Conservation (phyloP, 2,797 vertebrate species). For the Schizopygopsis pylzovi region DNA sequence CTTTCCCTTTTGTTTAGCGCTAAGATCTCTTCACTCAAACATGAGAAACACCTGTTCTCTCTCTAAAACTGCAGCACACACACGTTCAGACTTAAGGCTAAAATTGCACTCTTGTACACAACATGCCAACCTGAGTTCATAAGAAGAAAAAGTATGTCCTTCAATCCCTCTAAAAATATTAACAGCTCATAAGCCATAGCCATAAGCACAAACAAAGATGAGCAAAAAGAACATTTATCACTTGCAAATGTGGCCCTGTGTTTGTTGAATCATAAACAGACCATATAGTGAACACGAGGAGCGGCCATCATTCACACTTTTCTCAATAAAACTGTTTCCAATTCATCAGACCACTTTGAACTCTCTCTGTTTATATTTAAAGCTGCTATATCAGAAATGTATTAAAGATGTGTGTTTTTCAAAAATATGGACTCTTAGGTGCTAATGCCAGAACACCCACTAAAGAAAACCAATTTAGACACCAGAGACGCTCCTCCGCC, state of each 20-base stretch:
- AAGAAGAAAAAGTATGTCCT: neutral
- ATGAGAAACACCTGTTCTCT: slow-evolving; percentile 67
- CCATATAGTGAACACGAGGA: neutral
- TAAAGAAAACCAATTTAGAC: slow-evolving; percentile 56
- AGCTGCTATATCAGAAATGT: neutral
- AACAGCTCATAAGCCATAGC: neutral
- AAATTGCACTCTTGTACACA: slow-evolving; percentile 22
- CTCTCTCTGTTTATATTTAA: neutral
- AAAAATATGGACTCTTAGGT: slow-evolving; percentile 14
- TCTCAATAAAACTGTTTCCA: neutral
- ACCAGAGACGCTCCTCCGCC: neutral
- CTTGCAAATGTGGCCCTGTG: neutral
- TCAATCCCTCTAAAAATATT: slow-evolving; percentile 4
- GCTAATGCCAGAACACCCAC: slow-evolving; percentile 62
- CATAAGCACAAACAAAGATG: slow-evolving; percentile 43
- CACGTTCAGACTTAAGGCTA: slow-evolving; percentile 15
- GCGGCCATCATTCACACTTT: neutral
- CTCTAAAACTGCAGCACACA: slow-evolving; percentile 37
- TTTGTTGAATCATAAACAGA: neutral
- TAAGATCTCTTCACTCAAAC: slow-evolving; percentile 72
- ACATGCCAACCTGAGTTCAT: slow-evolving; percentile 17
- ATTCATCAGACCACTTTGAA: neutral
- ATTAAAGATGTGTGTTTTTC: neutral
- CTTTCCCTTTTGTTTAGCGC: slow-evolving; percentile 73
- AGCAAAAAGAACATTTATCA: neutral